phyloP scores from a whole-genome alignment of 2,797 vertebrate genomes.

The Chelon auratus region DNA sequence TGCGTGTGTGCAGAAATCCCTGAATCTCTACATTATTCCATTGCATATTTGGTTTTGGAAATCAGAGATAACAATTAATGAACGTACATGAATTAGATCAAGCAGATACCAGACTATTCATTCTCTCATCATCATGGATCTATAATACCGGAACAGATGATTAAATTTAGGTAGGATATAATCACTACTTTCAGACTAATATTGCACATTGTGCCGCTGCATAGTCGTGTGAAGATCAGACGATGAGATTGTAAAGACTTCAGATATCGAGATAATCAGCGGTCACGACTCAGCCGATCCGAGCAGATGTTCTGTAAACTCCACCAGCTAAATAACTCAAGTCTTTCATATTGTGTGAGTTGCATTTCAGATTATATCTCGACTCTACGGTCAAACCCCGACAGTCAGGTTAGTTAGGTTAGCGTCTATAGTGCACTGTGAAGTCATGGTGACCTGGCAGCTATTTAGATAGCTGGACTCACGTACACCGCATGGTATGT shows the following conservation, averaged over 20 bases:
- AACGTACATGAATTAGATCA: no score
- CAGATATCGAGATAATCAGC: neutral
- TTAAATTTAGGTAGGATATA: no score
- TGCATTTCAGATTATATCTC: no score
- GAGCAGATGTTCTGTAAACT: no score
- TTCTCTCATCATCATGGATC: neutral
- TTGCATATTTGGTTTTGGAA: neutral
- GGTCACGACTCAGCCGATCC: neutral
- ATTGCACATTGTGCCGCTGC: no score
- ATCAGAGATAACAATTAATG: neutral
- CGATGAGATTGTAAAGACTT: neutral
- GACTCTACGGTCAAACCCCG: no score
- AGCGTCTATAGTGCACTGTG: no score
- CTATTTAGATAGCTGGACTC: neutral
- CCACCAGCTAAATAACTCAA: no score
- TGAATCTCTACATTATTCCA: neutral
- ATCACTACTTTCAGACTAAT: no score
- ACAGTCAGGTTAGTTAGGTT: neutral
- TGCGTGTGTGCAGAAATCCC: neutral
- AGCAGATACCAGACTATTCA: no score
- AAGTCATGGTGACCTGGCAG: neutral
- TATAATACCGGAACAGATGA: neutral
- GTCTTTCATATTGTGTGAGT: no score
- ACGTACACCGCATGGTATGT: no score
- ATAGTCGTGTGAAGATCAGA: neutral